Percentiles rank a stretch among this genome's conserved stretches.
Conservation (phyloP, 2,113 vertebrate genomes). For the Ammodytes dubius region DNA sequence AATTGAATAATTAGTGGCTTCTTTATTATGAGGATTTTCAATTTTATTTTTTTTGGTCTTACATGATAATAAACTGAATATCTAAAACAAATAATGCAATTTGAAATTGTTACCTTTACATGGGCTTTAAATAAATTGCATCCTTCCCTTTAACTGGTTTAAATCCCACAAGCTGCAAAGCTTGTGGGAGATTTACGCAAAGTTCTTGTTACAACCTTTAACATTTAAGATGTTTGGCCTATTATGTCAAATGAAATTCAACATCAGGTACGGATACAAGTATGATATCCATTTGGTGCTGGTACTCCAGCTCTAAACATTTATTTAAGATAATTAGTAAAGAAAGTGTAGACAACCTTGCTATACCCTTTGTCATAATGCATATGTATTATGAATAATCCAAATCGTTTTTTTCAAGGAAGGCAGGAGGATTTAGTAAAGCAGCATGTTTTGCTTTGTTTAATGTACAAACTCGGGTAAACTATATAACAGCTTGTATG, state of each 20-base stretch:
- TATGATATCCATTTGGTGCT: background rate
- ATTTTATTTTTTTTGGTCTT: background rate
- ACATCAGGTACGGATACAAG: background rate
- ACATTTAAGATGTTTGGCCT: background rate
- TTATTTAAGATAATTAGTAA: too few species aligned
- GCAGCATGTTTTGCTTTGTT: background rate
- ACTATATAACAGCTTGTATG: background rate
- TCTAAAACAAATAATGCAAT: background rate
- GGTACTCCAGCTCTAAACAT: background rate
- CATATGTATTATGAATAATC: too few species aligned
- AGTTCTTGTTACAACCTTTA: background rate
- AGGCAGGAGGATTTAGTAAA: background rate
- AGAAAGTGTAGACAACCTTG: background rate
- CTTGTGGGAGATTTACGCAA: background rate
- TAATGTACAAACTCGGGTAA: background rate
- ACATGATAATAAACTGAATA: too few species aligned
- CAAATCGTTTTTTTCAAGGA: background rate
- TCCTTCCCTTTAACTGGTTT: background rate
- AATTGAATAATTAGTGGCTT: background rate
- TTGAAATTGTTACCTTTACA: background rate
- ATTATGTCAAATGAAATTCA: background rate
- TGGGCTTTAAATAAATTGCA: too few species aligned
- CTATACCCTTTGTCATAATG: background rate
- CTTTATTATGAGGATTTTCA: background rate
- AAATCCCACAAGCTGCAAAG: background rate